Conservation (phyloP, 1,140 invertebrate genomes). For the Potamilus streckersoni region DNA sequence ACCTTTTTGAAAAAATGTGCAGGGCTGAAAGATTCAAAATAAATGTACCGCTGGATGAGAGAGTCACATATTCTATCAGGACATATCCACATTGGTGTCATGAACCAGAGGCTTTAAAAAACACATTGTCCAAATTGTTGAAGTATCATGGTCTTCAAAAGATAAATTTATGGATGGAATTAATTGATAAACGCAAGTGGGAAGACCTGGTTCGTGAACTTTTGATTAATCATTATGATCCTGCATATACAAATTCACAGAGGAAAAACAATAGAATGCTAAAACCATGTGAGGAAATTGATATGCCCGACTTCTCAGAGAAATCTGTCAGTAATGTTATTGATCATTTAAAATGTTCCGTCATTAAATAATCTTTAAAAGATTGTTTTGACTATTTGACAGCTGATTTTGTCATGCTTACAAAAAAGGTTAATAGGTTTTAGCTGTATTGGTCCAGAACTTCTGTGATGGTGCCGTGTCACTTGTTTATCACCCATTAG, state of each 20-base stretch:
- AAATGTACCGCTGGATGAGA: slow-evolving; percentile 40
- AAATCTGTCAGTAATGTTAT: too few species aligned
- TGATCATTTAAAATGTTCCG: too few species aligned
- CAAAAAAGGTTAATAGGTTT: too few species aligned
- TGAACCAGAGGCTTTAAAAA: slow-evolving; percentile 34
- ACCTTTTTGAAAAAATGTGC: slow-evolving; percentile 36
- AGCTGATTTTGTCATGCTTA: too few species aligned
- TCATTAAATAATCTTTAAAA: too few species aligned
- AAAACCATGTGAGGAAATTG: too few species aligned
- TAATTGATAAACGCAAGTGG: slow-evolving; percentile 38
- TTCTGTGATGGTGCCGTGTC: too few species aligned
- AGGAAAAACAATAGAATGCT: slow-evolving; percentile 27
- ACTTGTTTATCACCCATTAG: too few species aligned
- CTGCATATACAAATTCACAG: slow-evolving; percentile 43
- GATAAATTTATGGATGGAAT: slow-evolving; percentile 31
- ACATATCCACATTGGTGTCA: slow-evolving; percentile 45
- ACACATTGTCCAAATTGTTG: slow-evolving; percentile 29
- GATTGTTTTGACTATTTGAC: too few species aligned
- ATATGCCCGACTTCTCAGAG: too few species aligned
- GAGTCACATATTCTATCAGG: slow-evolving; percentile 43
- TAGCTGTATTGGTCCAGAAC: too few species aligned
- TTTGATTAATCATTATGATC: slow-evolving; percentile 51
- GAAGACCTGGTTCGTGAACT: slow-evolving; percentile 44
- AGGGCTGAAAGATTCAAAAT: slow-evolving; percentile 34
- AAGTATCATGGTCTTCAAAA: slow-evolving; percentile 26